These are phyloP conservation scores for Melieria omissa DNA, from an alignment of 2,888 invertebrate genomes.

Conservation along the genomic window DNA sequence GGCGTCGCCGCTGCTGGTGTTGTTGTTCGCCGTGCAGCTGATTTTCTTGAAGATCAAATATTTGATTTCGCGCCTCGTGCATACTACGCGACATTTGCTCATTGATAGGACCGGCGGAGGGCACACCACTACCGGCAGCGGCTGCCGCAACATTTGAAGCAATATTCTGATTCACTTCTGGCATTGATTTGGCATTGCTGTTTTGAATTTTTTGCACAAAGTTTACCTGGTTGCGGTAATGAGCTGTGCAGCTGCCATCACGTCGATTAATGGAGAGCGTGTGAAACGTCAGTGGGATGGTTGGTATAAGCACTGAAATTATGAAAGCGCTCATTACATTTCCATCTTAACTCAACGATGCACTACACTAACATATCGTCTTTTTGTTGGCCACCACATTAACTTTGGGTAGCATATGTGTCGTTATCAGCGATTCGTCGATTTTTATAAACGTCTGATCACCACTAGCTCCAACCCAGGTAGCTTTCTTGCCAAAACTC, in stretches of 20 bases:
- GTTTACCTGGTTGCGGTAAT: slow-evolving; percentile 86
- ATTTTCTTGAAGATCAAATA: slow-evolving; percentile 63
- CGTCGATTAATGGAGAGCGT: slow-evolving; percentile 89
- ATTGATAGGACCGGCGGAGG: slow-evolving; percentile 56
- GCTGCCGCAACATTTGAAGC: slow-evolving; percentile 47
- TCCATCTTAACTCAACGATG: background rate
- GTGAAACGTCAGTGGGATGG: slow-evolving; percentile 82
- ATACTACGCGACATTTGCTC: slow-evolving; percentile 67
- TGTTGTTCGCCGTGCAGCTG: slow-evolving; percentile 46
- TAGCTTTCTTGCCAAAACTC: slow-evolving; percentile 86
- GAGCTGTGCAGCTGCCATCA: slow-evolving; percentile 89
- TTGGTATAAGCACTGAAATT: slow-evolving; percentile 81
- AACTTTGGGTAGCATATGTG: slow-evolving; percentile 86
- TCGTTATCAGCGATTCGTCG: slow-evolving; percentile 92
- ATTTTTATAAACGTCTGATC: slow-evolving; percentile 95
- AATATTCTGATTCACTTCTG: slow-evolving; percentile 65
- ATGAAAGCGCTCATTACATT: background rate
- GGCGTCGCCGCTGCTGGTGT: slow-evolving; percentile 39
- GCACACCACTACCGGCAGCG: slow-evolving; percentile 19
- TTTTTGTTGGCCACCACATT: slow-evolving; percentile 89
- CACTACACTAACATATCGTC: slow-evolving; percentile 76
- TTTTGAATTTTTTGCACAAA: slow-evolving; percentile 80
- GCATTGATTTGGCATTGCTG: slow-evolving; percentile 54
- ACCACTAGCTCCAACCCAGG: slow-evolving; percentile 95
- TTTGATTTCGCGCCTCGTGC: slow-evolving; percentile 66